Base-by-base conservation (phyloP, 2,888 invertebrate genomes). In the Scaptomyza cyrtandrae region DNA sequence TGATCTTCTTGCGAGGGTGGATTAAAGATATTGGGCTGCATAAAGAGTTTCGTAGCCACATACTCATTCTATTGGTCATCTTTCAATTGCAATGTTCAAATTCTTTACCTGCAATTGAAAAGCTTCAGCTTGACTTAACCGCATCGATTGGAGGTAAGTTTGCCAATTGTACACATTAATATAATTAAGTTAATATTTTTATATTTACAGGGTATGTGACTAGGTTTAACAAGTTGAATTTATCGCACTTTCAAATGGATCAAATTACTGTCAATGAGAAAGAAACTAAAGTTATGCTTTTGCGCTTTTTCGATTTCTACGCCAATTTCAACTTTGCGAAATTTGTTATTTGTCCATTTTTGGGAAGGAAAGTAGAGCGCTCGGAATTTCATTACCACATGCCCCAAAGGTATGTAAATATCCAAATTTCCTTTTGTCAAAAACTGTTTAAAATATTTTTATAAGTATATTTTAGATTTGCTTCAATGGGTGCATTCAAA, bases 1-100 rank as follows among this genome's bases (percentile, higher is more conserved):
- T 55, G 1, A 49, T 67, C 29, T 63, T 48, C 39, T 45, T 71
- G 39, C 35, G 57, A 9, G 29, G 1, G 11, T 71, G 65, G 75
- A 14, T 54, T 3, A 0, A 39, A n/a, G 13, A n/a, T 7, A 16
- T n/a, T n/a, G 0, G 0, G 0, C 16, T 57, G 0, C 2, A 1
- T 0, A 1, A 2, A 3, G 0, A 1, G 1, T 75, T 75, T 41
- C 75, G 59, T 7, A 66, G 24, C 11, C 57, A 75, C 16, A 2
- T 75, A 7, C 16, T 75, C 2, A 44, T 50, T 2, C 4, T 66
- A n/a, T 55, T 75, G 71, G 57, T 75, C 1, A 71, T 75, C 14
- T 75, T 57, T 43, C 39, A 58, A 10, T 48, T 75, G 24, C 75
- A 75, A 67, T 5, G 48, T 11, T 9, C 13, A 0, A 7, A 31